phyloP scores from a whole-genome alignment of 1,140 invertebrate species.

The Zaprionus nigranus region DNA sequence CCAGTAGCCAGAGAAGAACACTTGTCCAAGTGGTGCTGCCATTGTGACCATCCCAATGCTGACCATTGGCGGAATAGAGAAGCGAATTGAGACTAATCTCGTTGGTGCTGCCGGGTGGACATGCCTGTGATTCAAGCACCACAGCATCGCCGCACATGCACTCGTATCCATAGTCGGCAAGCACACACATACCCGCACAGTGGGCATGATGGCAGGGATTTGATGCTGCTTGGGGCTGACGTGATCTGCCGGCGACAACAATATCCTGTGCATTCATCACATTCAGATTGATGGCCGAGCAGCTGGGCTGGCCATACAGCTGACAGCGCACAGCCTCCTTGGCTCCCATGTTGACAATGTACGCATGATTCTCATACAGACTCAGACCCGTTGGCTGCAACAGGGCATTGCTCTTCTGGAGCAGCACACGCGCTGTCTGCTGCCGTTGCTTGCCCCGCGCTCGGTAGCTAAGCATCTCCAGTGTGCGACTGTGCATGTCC shows the following conservation, averaged over 20 bases:
- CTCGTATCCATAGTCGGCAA: conserved; percentile 80
- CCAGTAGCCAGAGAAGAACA: conserved; percentile 26
- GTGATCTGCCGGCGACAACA: conserved; percentile 85
- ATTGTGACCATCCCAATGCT: not conserved
- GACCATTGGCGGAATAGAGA: not conserved
- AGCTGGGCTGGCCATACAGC: conserved; percentile 84
- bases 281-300: conserved; percentile 84
- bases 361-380: conserved; percentile 88
- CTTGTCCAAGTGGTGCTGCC: not conserved
- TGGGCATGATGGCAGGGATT: conserved; percentile 85
- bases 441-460: conserved; percentile 85
- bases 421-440: conserved; percentile 84
- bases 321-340: conserved; percentile 86
- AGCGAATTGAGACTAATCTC: conserved; percentile 47
- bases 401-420: conserved; percentile 84
- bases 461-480: conserved; percentile 87
- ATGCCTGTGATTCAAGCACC: conserved; percentile 68
- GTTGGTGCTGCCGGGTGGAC: conserved; percentile 58
- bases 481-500: conserved; percentile 87
- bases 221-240: conserved; percentile 84
- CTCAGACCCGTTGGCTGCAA: conserved; percentile 85
- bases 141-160: conserved; percentile 86
- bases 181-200: conserved; percentile 87
- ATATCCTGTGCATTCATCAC: conserved; percentile 85
- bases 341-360: conserved; percentile 85